Conservation (phyloP, 2,888 invertebrate genomes). For the Andricus curvator region DNA sequence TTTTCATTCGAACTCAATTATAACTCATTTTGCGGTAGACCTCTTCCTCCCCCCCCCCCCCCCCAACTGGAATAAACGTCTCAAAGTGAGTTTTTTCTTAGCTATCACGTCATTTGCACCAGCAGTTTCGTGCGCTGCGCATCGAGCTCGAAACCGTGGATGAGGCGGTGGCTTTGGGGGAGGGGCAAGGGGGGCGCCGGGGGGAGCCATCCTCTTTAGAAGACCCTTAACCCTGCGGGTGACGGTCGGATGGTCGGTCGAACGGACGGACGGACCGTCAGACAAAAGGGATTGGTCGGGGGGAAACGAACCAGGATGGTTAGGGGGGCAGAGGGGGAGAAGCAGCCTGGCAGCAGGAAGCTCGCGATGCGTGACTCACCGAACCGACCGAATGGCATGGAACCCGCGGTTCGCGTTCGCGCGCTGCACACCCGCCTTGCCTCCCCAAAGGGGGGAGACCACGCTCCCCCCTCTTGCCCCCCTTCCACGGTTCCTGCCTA, state of each 20-base stretch:
- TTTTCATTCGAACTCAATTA: neutral
- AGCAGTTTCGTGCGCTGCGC: conserved; percentile 23
- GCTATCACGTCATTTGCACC: conserved; percentile 41
- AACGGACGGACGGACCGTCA: conserved; percentile 61
- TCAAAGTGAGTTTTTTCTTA: conserved; percentile 19
- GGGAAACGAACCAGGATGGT: conserved; percentile 23
- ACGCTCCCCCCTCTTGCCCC: conserved; percentile 55
- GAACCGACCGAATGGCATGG: conserved; percentile 70
- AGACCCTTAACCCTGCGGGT: conserved; percentile 77
- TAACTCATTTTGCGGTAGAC: neutral
- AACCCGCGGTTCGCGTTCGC: conserved; percentile 75
- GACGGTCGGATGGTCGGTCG: conserved; percentile 72
- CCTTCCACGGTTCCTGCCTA: conserved; percentile 58
- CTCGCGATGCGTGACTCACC: conserved; percentile 78
- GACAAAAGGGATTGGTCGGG: conserved; percentile 71
- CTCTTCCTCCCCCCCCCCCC: conserved; percentile 8
- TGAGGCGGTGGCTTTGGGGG: conserved; percentile 30
- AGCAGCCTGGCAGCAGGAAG: conserved; percentile 74
- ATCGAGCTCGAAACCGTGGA: conserved; percentile 28
- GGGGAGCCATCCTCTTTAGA: conserved; percentile 70
- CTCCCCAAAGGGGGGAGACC: conserved; percentile 57
- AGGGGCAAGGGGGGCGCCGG: conserved; percentile 44
- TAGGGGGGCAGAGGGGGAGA: conserved; percentile 52
- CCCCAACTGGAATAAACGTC: conserved; percentile 26
- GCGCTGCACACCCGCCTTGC: conserved; percentile 59